Evolutionary conservation across 2,797 vertebrate species (phyloP).

Genomic region (Lagocephalus sceleratus): DNA sequence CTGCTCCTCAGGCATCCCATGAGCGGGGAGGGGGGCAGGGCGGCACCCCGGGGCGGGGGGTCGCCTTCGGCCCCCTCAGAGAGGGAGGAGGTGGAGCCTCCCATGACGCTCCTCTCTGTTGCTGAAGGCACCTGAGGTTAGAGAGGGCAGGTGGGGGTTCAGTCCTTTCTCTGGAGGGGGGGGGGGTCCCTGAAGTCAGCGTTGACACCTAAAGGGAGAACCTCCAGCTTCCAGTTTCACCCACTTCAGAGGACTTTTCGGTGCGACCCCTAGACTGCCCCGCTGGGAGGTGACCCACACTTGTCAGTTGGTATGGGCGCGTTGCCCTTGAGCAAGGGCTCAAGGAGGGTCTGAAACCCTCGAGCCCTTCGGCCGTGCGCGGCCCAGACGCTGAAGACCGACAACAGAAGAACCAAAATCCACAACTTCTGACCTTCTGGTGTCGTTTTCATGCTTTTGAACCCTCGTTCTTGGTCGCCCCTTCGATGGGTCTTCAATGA

Average conservation of each 20-base stretch:
- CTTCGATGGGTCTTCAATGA: neutral
- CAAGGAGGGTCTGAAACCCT: neutral
- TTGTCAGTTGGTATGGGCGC: neutral
- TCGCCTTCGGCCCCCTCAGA: constrained; percentile 34
- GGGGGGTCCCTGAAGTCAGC: too few species aligned
- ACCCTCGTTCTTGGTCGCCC: neutral
- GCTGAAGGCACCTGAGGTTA: constrained; percentile 12
- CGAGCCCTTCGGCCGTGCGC: neutral
- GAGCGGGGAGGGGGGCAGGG: constrained; percentile 51
- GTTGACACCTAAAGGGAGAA: too few species aligned
- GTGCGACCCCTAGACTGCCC: too few species aligned
- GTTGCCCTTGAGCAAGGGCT: constrained; percentile 57
- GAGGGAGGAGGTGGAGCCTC: constrained; percentile 54
- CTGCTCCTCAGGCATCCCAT: constrained; percentile 65
- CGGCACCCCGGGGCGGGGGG: constrained; percentile 14
- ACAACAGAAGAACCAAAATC: neutral
- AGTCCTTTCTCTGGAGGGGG: too few species aligned
- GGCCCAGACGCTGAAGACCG: neutral
- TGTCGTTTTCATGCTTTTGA: neutral
- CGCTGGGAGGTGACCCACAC: too few species aligned
- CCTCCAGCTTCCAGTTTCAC: too few species aligned
- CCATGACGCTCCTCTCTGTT: constrained; percentile 49
- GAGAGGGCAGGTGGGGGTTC: too few species aligned
- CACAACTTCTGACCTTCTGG: rapidly evolving
- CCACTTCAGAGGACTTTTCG: too few species aligned